Base-by-base conservation (phyloP, 1,140 invertebrate species). In the Monochamus saltuarius region DNA sequence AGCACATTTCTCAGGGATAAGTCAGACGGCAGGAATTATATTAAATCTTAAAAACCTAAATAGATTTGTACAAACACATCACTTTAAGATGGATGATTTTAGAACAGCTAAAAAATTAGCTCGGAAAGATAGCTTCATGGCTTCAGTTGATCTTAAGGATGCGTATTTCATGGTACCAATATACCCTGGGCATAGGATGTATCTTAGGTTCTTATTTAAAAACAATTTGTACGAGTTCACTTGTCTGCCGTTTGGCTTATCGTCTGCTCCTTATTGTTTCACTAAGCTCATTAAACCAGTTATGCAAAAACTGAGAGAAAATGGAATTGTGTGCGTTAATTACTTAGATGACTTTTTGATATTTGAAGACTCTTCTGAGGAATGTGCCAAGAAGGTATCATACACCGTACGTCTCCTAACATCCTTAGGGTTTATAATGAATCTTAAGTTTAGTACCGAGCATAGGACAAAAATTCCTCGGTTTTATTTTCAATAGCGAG, bases 71-170 rank as follows among this genome's bases (percentile, higher is more conserved):
- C n/a, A 51, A 10, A 50, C 52, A 16, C 58, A 53, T 7, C 65
- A 73, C 51, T 71, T 73, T 46, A 69, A 73, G 49, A 39, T 73
- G 9, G 60, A 69, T 37, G 64, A 73, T 51, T 66, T 59, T 56
- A 58, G 62, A 37, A 64, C 60, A 38, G 65, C 55, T 19, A 53
- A 54, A 9, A 61, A 56, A 7, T 34, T 71, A 10, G 62, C 71
- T 53, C 35, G 49, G 9, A 64, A 51, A 34, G 42, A 38, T 59
- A 54, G n/a, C 19, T 60, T 51, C 17, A 68, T 67, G 61, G 51
- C 71, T 9, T 51, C 52, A 4, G 47, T 72, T 7, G 69, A 64
- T 34, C 51, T 60, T 11, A 54, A 55, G 43, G 57, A 60, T 43
- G 62, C 62, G 4, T 64, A 49, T 61, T 59, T 64, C 17, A 34